phyloP scores from a whole-genome alignment of 2,113 vertebrate genomes.

The Eulemur rufifrons region DNA sequence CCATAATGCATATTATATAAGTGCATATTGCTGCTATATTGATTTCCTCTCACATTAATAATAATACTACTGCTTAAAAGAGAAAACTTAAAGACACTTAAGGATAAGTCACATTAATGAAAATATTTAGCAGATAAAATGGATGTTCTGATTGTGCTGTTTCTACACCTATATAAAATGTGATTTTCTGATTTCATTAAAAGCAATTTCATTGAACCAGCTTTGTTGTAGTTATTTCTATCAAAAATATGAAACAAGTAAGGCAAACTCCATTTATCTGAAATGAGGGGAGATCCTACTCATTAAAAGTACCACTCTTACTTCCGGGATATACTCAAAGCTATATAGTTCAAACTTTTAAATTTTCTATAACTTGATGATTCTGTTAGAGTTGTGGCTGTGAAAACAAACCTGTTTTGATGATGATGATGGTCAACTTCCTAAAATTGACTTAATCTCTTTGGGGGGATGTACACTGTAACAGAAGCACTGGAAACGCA shows the following conservation, averaged over 20 bases:
- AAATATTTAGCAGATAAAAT: conserved; percentile 48
- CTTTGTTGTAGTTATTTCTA: not conserved
- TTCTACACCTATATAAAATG: not conserved
- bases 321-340: not conserved
- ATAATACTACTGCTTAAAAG: conserved; percentile 17
- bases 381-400: not conserved
- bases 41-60: conserved; percentile 59
- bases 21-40: not conserved
- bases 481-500: not conserved
- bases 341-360: not conserved
- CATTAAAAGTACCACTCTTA: not conserved
- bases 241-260: not conserved
- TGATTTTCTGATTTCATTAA: conserved; percentile 40
- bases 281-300: not conserved
- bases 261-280: conserved; percentile 1
- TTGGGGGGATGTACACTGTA: not conserved
- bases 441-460: not conserved
- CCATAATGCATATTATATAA: conserved; percentile 1
- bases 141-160: not conserved
- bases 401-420: not conserved
- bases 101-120: conserved; percentile 27
- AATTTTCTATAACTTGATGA: not conserved
- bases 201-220: not conserved
- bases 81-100: conserved; percentile 56
- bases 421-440: not conserved